Evolutionary conservation across 1,140 invertebrate genomes (phyloP).

Genomic region (Lasaia peninsularis): DNA sequence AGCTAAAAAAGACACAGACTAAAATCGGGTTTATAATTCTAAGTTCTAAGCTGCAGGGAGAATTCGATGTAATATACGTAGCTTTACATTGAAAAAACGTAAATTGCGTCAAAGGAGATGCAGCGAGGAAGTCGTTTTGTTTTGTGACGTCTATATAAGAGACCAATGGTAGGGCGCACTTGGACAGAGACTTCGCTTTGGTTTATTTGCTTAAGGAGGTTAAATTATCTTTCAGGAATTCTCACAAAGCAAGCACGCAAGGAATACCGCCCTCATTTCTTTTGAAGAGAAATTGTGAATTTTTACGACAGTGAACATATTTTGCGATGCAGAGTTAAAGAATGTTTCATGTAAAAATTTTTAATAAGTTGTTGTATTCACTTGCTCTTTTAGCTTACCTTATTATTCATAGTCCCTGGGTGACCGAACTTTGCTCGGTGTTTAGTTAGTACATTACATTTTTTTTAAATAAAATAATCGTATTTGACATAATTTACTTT

Average conservation of each 20-base stretch:
- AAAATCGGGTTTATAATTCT: no score
- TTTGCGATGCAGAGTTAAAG: not conserved
- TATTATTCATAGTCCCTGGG: no score
- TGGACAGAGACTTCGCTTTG: slow-evolving; percentile 5
- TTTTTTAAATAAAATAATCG: no score
- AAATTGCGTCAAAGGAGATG: slow-evolving; percentile 23
- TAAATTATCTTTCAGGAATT: slow-evolving; percentile 25
- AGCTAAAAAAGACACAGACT: no score
- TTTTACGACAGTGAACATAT: not conserved
- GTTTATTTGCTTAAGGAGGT: slow-evolving; percentile 22
- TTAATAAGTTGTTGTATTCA: no score
- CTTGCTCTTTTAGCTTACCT: no score
- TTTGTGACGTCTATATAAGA: slow-evolving; percentile 13
- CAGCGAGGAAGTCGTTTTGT: not conserved
- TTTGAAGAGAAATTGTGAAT: slow-evolving; percentile 11
- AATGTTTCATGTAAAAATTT: no score
- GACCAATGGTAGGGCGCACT: slow-evolving; percentile 18
- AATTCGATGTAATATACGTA: no score
- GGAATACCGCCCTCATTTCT: slow-evolving; percentile 4
- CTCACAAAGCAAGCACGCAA: slow-evolving; percentile 13
- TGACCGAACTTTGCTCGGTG: no score
- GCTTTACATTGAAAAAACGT: slow-evolving; percentile 15
- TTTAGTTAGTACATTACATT: no score
- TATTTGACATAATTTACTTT: no score
- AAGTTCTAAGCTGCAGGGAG: no score